A percentile compares a stretch with the other conserved stretches of the same genome.
phyloP scores from a whole-genome alignment of 2,797 vertebrate species.

The Bovichtus diacanthus region DNA sequence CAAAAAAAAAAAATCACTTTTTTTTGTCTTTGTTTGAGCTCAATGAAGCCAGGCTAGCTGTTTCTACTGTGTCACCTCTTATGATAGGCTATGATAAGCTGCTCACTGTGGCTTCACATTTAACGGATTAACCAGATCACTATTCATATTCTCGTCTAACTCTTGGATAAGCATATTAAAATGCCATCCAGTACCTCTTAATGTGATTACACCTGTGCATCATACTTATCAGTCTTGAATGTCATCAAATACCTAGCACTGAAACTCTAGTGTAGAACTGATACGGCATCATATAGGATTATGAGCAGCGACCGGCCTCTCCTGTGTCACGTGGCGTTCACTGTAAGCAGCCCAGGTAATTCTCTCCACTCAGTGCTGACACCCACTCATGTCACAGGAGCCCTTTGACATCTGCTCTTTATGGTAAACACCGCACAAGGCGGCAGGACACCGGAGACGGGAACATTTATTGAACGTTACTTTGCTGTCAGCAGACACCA shows the following conservation, averaged over 20 bases:
- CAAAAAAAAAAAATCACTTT: not conserved
- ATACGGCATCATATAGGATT: conserved; percentile 32
- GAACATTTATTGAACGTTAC: conserved; percentile 65
- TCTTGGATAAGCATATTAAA: not conserved
- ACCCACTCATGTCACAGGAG: conserved; percentile 71
- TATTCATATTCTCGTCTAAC: not conserved
- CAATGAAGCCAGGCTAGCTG: not conserved
- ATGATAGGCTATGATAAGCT: not conserved
- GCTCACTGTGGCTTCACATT: not conserved
- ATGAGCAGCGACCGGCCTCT: conserved; percentile 31
- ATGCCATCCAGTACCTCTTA: not conserved
- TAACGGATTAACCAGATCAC: not conserved
- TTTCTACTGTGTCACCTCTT: not conserved
- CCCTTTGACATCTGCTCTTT: conserved; percentile 52
- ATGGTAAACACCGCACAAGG: conserved; percentile 56
- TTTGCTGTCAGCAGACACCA: conserved; percentile 65
- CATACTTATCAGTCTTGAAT: conserved; percentile 12
- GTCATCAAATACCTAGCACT: conserved; percentile 26
- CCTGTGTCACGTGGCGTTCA: conserved; percentile 54
- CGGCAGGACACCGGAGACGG: conserved; percentile 44
- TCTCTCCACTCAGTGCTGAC: conserved; percentile 64
- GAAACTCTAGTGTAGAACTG: conserved; percentile 28
- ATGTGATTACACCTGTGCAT: conserved; percentile 25
- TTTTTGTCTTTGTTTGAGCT: not conserved
- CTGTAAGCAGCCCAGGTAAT: conserved; percentile 44